These are phyloP conservation scores for Equus przewalskii DNA, from an alignment of 2,113 vertebrate genomes.

Conservation along the genomic window DNA sequence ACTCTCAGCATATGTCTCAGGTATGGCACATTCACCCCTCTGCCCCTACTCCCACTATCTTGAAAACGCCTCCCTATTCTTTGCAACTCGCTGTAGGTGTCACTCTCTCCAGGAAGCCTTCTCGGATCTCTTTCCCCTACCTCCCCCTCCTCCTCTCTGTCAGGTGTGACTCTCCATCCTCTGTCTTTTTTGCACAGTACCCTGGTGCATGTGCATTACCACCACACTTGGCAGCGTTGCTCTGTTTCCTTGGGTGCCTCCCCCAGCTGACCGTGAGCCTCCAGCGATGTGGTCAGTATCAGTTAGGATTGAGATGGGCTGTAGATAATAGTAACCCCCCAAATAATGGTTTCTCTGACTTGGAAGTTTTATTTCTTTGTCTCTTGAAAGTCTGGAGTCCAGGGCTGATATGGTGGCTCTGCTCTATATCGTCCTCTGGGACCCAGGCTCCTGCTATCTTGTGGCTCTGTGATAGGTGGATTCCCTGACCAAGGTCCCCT, in stretches of 20 bases:
- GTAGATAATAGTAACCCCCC: background rate
- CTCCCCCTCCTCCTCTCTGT: too few species aligned
- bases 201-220: background rate
- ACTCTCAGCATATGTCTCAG: background rate
- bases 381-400: background rate
- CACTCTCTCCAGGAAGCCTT: background rate
- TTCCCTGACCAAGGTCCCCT: background rate
- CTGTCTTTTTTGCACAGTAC: too few species aligned
- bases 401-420: background rate
- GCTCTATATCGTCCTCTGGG: background rate
- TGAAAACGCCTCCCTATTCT: background rate
- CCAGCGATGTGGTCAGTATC: background rate
- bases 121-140: background rate
- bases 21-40: background rate
- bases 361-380: background rate
- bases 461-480: background rate
- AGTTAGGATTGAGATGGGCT: background rate
- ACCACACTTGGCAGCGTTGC: fast-evolving
- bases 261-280: background rate
- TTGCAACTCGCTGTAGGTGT: background rate
- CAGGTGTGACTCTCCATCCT: background rate
- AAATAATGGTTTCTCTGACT: background rate
- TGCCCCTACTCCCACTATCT: background rate
- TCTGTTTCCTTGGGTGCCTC: background rate
- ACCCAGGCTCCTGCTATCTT: background rate